Conservation (phyloP, 2,797 vertebrate genomes). For the Stomatorhinus walkeri region DNA sequence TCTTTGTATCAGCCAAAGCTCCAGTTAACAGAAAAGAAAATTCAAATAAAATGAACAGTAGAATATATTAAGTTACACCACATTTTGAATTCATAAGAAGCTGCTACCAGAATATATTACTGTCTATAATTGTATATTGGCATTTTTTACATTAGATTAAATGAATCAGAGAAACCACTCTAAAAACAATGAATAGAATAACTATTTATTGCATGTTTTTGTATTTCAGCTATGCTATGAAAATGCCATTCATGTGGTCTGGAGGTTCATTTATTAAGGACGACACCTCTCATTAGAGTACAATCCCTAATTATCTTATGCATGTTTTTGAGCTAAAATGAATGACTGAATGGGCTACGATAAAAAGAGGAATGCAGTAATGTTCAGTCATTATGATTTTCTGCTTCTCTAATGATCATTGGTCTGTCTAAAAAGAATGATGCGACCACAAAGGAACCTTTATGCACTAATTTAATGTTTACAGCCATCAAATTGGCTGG, state of each 20-base stretch:
- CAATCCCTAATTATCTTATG: background rate
- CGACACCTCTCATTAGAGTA: background rate
- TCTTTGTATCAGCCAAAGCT: slow-evolving; percentile 42
- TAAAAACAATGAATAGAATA: background rate
- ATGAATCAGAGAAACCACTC: background rate
- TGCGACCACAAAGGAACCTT: background rate
- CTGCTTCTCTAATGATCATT: background rate
- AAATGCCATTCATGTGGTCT: background rate
- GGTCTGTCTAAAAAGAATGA: background rate
- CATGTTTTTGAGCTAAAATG: background rate
- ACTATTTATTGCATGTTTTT: background rate
- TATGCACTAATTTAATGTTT: background rate
- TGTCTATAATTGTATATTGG: slow-evolving; percentile 28
- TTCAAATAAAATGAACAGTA: background rate
- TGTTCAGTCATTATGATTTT: background rate
- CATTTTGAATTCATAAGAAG: background rate
- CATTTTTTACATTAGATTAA: background rate
- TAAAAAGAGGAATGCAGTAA: background rate
- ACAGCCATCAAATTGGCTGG: background rate
- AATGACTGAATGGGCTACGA: background rate
- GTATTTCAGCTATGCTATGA: background rate
- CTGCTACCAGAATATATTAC: background rate
- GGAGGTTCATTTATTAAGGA: background rate
- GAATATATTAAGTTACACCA: background rate
- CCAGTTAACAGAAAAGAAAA: slow-evolving; percentile 39